Conservation (phyloP, 1,140 invertebrate species). For the Bombus sylvicola region DNA sequence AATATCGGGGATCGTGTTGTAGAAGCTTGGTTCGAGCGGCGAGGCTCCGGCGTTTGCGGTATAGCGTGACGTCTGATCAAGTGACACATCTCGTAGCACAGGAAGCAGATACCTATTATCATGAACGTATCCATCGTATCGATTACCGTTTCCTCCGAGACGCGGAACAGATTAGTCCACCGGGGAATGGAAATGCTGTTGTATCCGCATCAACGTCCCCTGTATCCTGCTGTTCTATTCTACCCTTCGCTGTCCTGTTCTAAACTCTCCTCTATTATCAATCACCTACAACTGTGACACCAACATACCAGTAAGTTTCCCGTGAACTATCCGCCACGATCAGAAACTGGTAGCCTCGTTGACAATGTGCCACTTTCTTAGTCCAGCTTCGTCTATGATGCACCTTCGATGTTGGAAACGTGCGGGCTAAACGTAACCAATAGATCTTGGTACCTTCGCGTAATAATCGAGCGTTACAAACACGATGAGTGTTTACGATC, state of each 20-base stretch:
- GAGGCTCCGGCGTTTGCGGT: conserved; percentile 68
- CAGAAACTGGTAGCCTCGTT: no score
- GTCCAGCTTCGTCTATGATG: no score
- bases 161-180: conserved; percentile 2
- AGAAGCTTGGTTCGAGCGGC: conserved; percentile 61
- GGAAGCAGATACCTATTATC: conserved; percentile 83
- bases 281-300: background rate
- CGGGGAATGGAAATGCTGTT: background rate
- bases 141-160: conserved; percentile 15
- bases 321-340: background rate
- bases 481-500: no score
- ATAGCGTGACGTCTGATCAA: conserved; percentile 77
- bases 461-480: no score
- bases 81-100: conserved; percentile 84
- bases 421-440: no score
- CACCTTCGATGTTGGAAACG: no score
- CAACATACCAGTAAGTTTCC: background rate
- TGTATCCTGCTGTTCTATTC: background rate
- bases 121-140: conserved; percentile 83
- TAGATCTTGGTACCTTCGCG: no score
- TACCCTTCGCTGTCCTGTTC: no score
- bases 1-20: conserved; percentile 72
- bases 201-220: background rate
- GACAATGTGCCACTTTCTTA: no score
- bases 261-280: background rate